Conservation (phyloP, 1,140 invertebrate genomes). For the Saccostrea glomerata region DNA sequence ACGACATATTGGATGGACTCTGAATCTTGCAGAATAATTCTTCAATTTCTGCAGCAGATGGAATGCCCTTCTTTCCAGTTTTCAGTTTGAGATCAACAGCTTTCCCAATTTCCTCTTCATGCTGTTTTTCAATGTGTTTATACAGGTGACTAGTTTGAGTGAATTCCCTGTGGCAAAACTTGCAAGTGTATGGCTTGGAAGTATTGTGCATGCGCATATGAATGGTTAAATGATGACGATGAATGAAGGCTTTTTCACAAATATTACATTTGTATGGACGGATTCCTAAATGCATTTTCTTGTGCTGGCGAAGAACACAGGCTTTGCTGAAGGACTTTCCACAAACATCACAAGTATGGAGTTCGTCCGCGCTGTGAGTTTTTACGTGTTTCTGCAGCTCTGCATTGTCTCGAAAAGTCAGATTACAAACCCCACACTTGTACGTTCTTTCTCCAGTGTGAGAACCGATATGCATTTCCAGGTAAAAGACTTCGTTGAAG, state of each 20-base stretch:
- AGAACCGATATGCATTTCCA: conserved; percentile 65
- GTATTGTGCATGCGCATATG: conserved; percentile 91
- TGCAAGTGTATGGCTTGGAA: conserved; percentile 87
- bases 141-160: conserved; percentile 62
- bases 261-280: conserved; percentile 83
- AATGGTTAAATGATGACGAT: conserved; percentile 92
- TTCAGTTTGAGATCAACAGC: conserved; percentile 31
- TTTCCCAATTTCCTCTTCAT: conserved; percentile 38
- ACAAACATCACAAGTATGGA: conserved; percentile 63
- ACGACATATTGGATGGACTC: conserved; percentile 8
- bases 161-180: conserved; percentile 84
- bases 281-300: conserved; percentile 70
- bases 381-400: conserved; percentile 63
- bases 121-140: conserved; percentile 59
- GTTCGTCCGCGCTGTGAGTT: conserved; percentile 60
- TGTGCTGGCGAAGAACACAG: conserved; percentile 63
- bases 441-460: conserved; percentile 65
- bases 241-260: conserved; percentile 93
- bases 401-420: conserved; percentile 53
- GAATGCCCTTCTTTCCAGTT: conserved; percentile 14
- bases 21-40: conserved; percentile 32
- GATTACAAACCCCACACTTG: conserved; percentile 63
- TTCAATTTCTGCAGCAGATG: conserved; percentile 12
- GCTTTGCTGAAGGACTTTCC: conserved; percentile 65
- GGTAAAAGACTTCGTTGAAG: conserved; percentile 64